Conservation (phyloP, 2,113 vertebrate genomes). For the Petrocephalus zakoni region DNA sequence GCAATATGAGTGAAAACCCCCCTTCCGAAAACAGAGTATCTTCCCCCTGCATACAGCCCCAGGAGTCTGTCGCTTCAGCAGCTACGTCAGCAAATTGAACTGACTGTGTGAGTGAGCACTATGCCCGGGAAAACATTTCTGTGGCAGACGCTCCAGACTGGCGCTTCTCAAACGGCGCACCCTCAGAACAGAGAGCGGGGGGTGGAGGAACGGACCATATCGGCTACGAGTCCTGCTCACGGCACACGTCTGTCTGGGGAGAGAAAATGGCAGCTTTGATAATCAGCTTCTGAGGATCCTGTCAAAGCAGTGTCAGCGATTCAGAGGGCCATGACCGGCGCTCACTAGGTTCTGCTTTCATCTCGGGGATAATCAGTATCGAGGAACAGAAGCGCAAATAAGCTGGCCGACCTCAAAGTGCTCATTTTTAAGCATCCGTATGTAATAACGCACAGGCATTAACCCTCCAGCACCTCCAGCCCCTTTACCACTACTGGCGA, state of each 20-base stretch:
- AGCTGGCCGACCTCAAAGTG: neutral
- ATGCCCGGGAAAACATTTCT: neutral
- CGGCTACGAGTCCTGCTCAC: neutral
- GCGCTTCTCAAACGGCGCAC: neutral
- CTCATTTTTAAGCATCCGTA: neutral
- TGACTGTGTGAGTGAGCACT: neutral
- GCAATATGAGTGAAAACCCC: neutral
- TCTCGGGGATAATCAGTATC: neutral
- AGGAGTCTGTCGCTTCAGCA: neutral
- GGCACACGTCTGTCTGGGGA: neutral
- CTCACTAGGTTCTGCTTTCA: neutral
- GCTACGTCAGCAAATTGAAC: neutral
- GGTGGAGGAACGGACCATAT: neutral
- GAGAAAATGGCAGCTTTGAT: constrained; percentile 6
- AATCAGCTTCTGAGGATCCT: constrained; percentile 1
- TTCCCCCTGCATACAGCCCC: neutral
- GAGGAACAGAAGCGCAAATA: neutral
- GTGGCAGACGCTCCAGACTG: neutral
- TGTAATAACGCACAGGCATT: neutral
- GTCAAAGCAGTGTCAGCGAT: neutral
- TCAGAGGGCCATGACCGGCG: neutral
- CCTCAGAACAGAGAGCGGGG: neutral
- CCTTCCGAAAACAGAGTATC: neutral
- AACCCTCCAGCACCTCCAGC: neutral
- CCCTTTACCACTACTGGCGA: neutral